A percentile compares a stretch with the other conserved stretches of the same genome.
These are phyloP conservation scores for Phaedon cochleariae DNA, from an alignment of 2,888 invertebrate species.

Conservation along the genomic window DNA sequence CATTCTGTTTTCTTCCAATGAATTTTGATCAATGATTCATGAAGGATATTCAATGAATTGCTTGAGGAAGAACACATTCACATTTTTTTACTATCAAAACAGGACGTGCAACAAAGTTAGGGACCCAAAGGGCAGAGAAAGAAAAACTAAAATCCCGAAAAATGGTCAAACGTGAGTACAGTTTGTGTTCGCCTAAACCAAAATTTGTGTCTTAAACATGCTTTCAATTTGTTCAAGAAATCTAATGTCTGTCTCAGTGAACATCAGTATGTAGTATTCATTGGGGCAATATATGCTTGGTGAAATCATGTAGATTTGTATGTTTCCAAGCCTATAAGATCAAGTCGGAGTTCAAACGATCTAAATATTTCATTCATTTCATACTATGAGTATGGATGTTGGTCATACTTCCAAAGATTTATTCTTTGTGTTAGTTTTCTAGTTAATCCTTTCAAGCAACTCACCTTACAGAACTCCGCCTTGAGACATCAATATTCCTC, in stretches of 20 bases:
- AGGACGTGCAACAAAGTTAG: not conserved
- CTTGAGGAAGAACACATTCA: not conserved
- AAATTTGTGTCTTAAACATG: slow-evolving; percentile 9
- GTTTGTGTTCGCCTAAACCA: slow-evolving; percentile 11
- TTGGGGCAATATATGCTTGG: not conserved
- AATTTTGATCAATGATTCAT: too few species aligned
- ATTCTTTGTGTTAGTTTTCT: not conserved
- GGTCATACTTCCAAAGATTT: too few species aligned
- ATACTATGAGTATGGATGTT: too few species aligned
- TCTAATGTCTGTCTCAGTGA: slow-evolving; percentile 5
- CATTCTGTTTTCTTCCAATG: too few species aligned
- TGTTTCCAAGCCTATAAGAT: not conserved
- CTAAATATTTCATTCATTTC: not conserved
- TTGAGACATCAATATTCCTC: too few species aligned
- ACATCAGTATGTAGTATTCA: not conserved
- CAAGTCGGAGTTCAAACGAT: not conserved
- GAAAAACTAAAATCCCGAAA: not conserved
- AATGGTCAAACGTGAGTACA: slow-evolving; percentile 9
- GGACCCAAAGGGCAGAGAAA: not conserved
- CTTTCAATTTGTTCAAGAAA: slow-evolving; percentile 7
- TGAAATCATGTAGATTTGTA: not conserved
- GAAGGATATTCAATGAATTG: not conserved
- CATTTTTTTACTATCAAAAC: not conserved
- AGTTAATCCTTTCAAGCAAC: too few species aligned
- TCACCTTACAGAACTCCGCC: too few species aligned